Percentiles rank a stretch among this genome's conserved stretches.
Conservation (phyloP, 2,113 vertebrate genomes). For the Numida meleagris region DNA sequence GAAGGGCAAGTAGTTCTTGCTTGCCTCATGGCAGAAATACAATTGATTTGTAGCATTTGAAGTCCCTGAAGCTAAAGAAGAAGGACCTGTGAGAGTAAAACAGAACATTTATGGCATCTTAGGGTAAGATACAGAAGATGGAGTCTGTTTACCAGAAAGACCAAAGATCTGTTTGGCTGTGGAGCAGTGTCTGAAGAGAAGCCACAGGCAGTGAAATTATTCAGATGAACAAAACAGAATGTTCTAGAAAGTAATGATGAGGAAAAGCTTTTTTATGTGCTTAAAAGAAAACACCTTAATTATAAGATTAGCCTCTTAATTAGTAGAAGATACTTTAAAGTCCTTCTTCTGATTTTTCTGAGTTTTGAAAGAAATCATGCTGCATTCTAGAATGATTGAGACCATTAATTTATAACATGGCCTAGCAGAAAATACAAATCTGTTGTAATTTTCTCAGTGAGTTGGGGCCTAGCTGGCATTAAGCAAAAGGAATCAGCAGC, state of each 20-base stretch:
- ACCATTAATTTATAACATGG: background rate
- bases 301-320: background rate
- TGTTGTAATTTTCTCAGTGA: background rate
- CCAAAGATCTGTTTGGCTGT: background rate
- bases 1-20: background rate
- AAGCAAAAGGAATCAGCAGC: background rate
- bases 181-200: background rate
- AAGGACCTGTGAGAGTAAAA: background rate
- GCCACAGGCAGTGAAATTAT: background rate
- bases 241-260: background rate
- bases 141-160: background rate
- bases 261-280: background rate
- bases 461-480: background rate
- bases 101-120: background rate
- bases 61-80: background rate
- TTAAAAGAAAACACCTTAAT: background rate
- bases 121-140: background rate
- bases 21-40: background rate
- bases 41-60: background rate
- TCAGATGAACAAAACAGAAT: background rate
- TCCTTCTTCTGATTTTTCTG: background rate
- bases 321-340: background rate
- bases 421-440: background rate
- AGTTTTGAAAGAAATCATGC: background rate
- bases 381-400: background rate